Percentiles rank a stretch among this genome's conserved stretches.
phyloP scores from a whole-genome alignment of 2,113 vertebrate genomes.

The Polypterus bichir region DNA sequence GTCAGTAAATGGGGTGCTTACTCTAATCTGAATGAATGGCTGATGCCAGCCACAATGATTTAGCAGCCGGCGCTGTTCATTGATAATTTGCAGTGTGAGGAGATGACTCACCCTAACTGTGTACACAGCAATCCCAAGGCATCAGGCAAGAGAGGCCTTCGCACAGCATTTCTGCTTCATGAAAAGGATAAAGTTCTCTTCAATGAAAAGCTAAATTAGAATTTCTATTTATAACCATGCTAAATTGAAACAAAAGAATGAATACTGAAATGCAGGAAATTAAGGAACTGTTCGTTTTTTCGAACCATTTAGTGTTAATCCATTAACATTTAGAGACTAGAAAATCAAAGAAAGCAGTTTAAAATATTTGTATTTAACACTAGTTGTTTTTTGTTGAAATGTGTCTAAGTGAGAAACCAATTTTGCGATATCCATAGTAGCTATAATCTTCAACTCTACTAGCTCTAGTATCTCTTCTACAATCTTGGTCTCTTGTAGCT shows the following conservation, averaged over 20 bases:
- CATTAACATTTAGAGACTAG: too few species aligned
- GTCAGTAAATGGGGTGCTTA: neutral
- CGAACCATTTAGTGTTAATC: too few species aligned
- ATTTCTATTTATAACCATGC: neutral
- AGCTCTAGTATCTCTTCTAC: too few species aligned
- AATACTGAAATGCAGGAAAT: neutral
- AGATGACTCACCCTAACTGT: slow-evolving; percentile 33
- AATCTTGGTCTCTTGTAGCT: too few species aligned
- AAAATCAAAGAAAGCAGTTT: neutral
- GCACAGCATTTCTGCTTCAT: neutral
- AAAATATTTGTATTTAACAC: neutral
- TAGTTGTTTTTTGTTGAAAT: neutral
- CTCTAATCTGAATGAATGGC: slow-evolving; percentile 29
- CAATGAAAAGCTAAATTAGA: neutral
- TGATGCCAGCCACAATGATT: slow-evolving; percentile 39
- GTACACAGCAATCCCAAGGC: slow-evolving; percentile 34
- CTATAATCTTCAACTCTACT: too few species aligned
- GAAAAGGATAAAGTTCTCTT: neutral
- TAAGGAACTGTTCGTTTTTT: too few species aligned
- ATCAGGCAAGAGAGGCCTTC: neutral
- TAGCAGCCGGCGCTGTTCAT: slow-evolving; percentile 39
- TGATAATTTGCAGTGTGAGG: slow-evolving; percentile 38
- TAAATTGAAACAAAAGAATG: neutral
- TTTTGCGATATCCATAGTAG: too few species aligned
- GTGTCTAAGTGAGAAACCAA: too few species aligned